These are phyloP conservation scores for Alouatta caraya DNA, from an alignment of 2,797 vertebrate genomes.

Conservation along the genomic window DNA sequence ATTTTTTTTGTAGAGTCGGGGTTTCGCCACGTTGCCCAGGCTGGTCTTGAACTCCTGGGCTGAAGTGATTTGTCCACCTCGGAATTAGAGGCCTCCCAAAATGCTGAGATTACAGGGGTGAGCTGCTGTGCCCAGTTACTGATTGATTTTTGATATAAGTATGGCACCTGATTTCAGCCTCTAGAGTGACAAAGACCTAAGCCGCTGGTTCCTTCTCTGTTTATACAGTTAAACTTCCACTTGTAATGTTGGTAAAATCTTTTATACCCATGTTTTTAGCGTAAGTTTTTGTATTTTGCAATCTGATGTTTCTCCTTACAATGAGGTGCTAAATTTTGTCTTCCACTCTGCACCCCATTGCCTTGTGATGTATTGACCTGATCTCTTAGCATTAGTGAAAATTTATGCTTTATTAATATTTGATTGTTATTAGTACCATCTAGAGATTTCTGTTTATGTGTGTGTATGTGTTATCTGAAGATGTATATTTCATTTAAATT, in stretches of 20 bases:
- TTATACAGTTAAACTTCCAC: slow-evolving; percentile 1
- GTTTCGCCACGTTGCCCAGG: too few species aligned
- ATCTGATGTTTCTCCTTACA: neutral
- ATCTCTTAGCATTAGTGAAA: neutral
- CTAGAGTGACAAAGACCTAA: neutral
- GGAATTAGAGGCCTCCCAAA: neutral
- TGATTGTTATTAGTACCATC: neutral
- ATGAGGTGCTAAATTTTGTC: neutral
- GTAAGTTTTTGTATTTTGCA: slow-evolving; percentile 6
- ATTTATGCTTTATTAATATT: neutral
- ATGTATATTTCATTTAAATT: neutral
- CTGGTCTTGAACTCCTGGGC: too few species aligned
- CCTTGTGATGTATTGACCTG: neutral
- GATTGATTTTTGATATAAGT: neutral
- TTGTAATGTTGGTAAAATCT: neutral
- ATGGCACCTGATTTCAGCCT: neutral
- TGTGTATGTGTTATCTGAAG: neutral
- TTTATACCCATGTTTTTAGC: neutral
- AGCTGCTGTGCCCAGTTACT: neutral
- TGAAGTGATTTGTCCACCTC: neutral
- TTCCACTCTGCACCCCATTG: neutral
- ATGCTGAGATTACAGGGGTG: neutral
- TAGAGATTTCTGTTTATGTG: neutral
- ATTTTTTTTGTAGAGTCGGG: neutral
- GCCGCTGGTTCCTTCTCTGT: neutral